phyloP scores from a whole-genome alignment of 2,797 vertebrate species.

The Trichosurus vulpecula region DNA sequence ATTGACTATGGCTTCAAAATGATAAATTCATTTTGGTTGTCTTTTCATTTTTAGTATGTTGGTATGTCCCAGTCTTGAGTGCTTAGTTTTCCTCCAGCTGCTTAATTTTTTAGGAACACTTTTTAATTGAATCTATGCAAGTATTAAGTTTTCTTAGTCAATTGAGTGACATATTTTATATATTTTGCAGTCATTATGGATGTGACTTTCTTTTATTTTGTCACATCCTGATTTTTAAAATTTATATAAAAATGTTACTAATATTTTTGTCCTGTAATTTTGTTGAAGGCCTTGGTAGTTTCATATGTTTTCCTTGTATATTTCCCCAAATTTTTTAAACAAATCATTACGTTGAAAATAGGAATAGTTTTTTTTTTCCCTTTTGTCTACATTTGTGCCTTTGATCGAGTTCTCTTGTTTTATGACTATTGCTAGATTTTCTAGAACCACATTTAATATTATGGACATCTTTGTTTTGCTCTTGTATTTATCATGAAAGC shows the following conservation, averaged over 20 bases:
- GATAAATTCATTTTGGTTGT: not conserved
- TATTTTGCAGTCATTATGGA: not conserved
- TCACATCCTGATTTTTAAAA: not conserved
- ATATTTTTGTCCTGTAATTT: not conserved
- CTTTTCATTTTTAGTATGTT: not conserved
- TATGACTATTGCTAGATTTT: not conserved
- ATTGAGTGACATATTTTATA: not conserved
- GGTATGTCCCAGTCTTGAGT: not conserved
- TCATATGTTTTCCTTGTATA: not conserved
- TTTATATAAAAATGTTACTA: not conserved
- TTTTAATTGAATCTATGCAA: not conserved
- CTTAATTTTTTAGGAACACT: not conserved
- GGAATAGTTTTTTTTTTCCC: accelerated
- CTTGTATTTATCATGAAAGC: not conserved
- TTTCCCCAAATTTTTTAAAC: not conserved
- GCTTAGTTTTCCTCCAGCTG: not conserved
- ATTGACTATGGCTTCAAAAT: not conserved
- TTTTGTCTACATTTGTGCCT: not conserved
- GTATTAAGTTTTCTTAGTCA: too few relatives aligned
- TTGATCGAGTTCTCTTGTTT: not conserved
- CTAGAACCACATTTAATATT: not conserved
- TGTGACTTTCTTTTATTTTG: not conserved
- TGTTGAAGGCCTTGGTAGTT: not conserved
- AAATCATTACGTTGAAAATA: not conserved
- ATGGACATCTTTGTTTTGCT: not conserved